Percentiles rank a stretch among this genome's conserved stretches.
These are phyloP conservation scores for Siphonodentalium dalli DNA, from an alignment of 2,888 invertebrate species.

Conservation along the genomic window DNA sequence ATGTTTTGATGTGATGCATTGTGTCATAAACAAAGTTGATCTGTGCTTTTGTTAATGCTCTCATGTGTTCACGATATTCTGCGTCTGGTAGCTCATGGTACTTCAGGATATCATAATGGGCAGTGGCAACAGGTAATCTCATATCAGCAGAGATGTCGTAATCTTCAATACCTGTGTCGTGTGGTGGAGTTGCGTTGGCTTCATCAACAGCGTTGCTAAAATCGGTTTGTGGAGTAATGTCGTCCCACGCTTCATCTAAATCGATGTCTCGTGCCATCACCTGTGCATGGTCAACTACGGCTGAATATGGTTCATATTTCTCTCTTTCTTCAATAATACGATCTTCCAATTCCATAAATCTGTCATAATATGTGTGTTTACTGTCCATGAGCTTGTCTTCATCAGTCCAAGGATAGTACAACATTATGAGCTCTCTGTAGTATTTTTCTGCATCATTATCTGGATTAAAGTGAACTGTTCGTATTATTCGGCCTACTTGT, in stretches of 20 bases:
- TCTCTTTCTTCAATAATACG: constrained; percentile 12
- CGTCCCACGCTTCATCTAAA: constrained; percentile 23
- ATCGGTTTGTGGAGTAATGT: constrained; percentile 26
- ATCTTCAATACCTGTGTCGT: constrained; percentile 21
- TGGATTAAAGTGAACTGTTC: constrained; percentile 32
- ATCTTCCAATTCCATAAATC: constrained; percentile 7
- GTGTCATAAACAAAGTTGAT: constrained; percentile 26
- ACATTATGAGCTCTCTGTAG: constrained; percentile 45
- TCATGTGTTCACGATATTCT: constrained; percentile 25
- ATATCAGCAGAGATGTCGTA: constrained; percentile 29
- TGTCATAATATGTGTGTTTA: constrained; percentile 9
- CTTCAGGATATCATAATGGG: constrained; percentile 1
- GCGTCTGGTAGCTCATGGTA: constrained; percentile 26
- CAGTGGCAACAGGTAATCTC: constrained; percentile 15
- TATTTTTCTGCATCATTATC: constrained; percentile 37
- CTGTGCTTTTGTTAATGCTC: constrained; percentile 27
- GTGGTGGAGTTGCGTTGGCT: not conserved
- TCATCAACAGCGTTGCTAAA: constrained; percentile 18
- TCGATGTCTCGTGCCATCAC: constrained; percentile 12
- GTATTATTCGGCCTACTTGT: constrained; percentile 17
- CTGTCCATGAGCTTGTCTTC: constrained; percentile 28
- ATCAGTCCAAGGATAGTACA: constrained; percentile 50
- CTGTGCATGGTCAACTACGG: constrained; percentile 20
- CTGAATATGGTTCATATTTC: constrained; percentile 22
- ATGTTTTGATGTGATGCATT: constrained; percentile 25